phyloP scores from a whole-genome alignment of 2,888 invertebrate species.

The Idaea aversata region DNA sequence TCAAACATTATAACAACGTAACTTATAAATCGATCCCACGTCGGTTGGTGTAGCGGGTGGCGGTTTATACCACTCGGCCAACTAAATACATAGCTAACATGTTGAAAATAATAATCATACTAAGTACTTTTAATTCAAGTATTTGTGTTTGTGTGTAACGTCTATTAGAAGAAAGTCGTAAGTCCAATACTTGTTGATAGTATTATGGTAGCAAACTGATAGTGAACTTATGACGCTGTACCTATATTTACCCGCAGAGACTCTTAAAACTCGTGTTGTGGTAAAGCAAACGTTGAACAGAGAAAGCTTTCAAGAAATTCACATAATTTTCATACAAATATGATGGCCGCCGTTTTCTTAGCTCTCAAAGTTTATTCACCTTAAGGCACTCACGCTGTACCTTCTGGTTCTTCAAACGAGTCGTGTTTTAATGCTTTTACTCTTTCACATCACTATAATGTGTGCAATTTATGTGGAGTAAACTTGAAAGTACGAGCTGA shows the following conservation, averaged over 20 bases:
- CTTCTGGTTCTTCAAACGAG: constrained; percentile 13
- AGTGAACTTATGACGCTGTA: no score
- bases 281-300: constrained; percentile 32
- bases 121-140: no score
- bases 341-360: constrained; percentile 44
- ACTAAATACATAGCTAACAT: no score
- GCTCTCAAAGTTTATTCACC: constrained; percentile 42
- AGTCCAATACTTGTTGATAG: no score
- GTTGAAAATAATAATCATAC: no score
- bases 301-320: constrained; percentile 42
- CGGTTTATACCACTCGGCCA: no score
- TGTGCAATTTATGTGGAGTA: constrained; percentile 15
- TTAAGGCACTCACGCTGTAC: constrained; percentile 34
- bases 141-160: no score
- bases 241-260: not conserved
- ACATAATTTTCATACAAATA: constrained; percentile 46
- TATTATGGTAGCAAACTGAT: no score
- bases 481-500: not conserved
- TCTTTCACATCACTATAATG: constrained; percentile 21
- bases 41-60: no score
- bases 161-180: no score
- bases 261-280: constrained; percentile 19
- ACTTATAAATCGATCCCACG: no score
- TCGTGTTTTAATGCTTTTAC: constrained; percentile 20
- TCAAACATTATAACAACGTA: no score